Evolutionary conservation across 2,888 invertebrate species (phyloP), one percentile per base, ranked within the genome.

Genomic region (Heteromyza rotundicornis): DNA sequence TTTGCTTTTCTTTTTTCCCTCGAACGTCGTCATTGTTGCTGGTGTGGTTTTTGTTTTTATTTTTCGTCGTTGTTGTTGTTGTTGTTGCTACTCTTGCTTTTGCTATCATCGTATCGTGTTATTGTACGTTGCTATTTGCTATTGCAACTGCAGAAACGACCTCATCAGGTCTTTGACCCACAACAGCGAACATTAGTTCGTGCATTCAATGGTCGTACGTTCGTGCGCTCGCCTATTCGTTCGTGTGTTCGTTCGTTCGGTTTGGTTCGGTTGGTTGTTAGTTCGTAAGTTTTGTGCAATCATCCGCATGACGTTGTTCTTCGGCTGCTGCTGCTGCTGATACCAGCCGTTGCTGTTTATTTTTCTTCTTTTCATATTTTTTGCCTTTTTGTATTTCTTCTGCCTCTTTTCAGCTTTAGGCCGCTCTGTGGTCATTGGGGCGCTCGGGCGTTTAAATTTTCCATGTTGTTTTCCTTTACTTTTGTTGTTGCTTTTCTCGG

Each of bases 151-250:
- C 73, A 74, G 75, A 74, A 79, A 79, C 81, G 81, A 81, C 81
- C 81, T 81, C 81, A 78, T 80, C 79, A 81, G 81, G 81, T 81
- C 81, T 81, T 81, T 81, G 81, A 81, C 80, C 81, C 79, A 78
- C 66, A 73, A 72, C 70, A 69, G 65, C 22, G 35, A 61, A 36
- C 58, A 56, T 52, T 22, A 16, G 50, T 50, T 7, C 17, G n/a
- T 20, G 17, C 36, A 51, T 32, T n/a, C n/a, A 17, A 40, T 23
- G 55, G 20, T 16, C 20, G 52, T 52, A 8, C 20, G 44, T 49
- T 61, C 50, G 63, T 61, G 65, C 58, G 65, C 59, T 59, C 60
- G 51, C 57, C 53, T 20, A 16, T 44, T 62, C 55, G 54, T 53
- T 63, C 55, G 27, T 32, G 12, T 32, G 12, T 8, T n/a, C n/a